Conservation (phyloP, 2,797 vertebrate genomes). For the Pantherophis alleghaniensis region DNA sequence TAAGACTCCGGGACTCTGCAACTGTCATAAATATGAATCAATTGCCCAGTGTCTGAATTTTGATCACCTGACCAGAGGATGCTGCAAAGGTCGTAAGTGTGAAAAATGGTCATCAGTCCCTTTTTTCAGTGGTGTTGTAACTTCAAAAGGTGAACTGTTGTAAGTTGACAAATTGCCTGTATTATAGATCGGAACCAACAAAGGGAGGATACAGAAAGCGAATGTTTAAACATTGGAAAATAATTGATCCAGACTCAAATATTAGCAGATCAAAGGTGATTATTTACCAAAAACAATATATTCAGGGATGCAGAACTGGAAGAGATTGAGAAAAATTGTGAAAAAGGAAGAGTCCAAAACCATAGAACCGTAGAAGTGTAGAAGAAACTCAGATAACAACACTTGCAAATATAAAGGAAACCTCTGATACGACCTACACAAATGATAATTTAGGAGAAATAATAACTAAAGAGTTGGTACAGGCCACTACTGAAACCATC, state of each 20-base stretch:
- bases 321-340: not conserved
- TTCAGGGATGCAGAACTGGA: not conserved
- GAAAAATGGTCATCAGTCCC: not conserved
- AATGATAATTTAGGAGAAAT: not conserved
- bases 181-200: not conserved
- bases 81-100: not conserved
- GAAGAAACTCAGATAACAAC: not conserved
- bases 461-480: not conserved
- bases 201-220: not conserved
- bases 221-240: not conserved
- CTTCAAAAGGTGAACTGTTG: not conserved
- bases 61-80: too few relatives aligned
- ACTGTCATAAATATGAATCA: too few relatives aligned
- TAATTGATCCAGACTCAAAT: not conserved
- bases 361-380: not conserved
- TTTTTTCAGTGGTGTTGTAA: not conserved
- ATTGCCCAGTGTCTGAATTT: too few relatives aligned
- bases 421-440: not conserved
- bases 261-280: not conserved
- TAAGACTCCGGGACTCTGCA: too few relatives aligned
- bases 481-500: not conserved
- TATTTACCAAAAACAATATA: not conserved
- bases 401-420: not conserved
- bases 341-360: not conserved
- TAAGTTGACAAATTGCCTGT: not conserved